phyloP scores from a whole-genome alignment of 2,888 invertebrate genomes.

The Coenonympha arcania region DNA sequence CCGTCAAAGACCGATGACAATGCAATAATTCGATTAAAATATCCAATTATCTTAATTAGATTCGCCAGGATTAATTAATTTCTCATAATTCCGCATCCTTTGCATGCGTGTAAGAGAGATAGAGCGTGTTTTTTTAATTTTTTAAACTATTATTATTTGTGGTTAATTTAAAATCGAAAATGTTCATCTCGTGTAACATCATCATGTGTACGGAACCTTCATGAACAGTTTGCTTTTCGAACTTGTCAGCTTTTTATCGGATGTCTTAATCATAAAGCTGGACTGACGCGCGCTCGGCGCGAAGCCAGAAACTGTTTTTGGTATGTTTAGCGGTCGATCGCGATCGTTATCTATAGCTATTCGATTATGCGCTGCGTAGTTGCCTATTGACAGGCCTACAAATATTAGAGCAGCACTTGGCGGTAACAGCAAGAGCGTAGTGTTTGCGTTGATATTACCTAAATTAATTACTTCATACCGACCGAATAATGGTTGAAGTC shows the following conservation, averaged over 20 bases:
- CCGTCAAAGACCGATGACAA: too few species aligned
- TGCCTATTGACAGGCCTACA: conserved; percentile 25
- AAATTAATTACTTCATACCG: too few species aligned
- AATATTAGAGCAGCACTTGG: conserved; percentile 47
- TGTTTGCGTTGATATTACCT: conserved; percentile 24
- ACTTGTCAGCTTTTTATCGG: conserved; percentile 1
- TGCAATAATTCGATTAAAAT: too few species aligned
- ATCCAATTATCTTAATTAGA: too few species aligned
- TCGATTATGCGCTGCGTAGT: conserved; percentile 31
- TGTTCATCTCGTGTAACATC: too few species aligned
- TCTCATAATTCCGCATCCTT: too few species aligned
- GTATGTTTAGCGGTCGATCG: conserved; percentile 38
- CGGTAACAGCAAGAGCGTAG: conserved; percentile 18
- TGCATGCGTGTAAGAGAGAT: too few species aligned
- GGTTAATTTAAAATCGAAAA: too few species aligned
- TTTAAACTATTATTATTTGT: too few species aligned
- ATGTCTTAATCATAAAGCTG: conserved; percentile 43
- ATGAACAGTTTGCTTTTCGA: background rate
- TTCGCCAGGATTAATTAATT: too few species aligned
- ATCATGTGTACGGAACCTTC: background rate
- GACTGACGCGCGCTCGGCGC: conserved; percentile 32
- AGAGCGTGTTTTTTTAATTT: too few species aligned
- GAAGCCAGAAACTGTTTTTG: conserved; percentile 25
- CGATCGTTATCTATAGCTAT: conserved; percentile 33
- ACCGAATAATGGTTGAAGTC: too few species aligned